Percentiles rank a stretch among this genome's conserved stretches.
Conservation (phyloP, 2,113 vertebrate genomes). For the Parus major region DNA sequence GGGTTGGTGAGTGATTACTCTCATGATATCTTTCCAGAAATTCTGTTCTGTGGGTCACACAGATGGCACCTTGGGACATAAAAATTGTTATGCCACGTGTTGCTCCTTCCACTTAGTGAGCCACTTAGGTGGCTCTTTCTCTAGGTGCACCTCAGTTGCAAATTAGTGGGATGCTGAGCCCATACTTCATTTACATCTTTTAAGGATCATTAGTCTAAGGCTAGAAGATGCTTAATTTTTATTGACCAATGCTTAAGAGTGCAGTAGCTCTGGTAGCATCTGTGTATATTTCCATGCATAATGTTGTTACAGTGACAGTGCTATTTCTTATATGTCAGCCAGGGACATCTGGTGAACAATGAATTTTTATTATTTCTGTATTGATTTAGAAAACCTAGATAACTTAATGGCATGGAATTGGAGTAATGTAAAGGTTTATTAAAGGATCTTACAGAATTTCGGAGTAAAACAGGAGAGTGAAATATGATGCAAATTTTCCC, state of each 20-base stretch:
- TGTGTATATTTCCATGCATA: slow-evolving; percentile 1
- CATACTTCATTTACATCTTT: neutral
- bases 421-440: slow-evolving; percentile 1
- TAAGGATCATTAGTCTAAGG: neutral
- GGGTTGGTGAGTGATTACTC: neutral
- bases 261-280: neutral
- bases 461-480: slow-evolving; percentile 3
- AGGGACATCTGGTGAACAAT: slow-evolving; percentile 14
- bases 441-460: neutral
- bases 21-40: neutral
- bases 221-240: slow-evolving; percentile 13
- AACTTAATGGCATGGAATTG: neutral
- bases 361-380: slow-evolving; percentile 34
- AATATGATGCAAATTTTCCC: neutral
- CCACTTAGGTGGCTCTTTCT: neutral
- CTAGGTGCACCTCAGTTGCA: neutral
- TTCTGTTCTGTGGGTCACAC: neutral
- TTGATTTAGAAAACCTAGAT: slow-evolving; percentile 16
- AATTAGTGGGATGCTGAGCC: neutral
- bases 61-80: neutral
- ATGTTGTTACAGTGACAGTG: slow-evolving; percentile 9
- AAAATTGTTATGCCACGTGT: neutral
- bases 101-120: neutral
- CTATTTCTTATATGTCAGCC: neutral
- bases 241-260: neutral